Base-by-base conservation (phyloP, 2,113 vertebrate genomes). In the Rhinopomastus cyanomelas region DNA sequence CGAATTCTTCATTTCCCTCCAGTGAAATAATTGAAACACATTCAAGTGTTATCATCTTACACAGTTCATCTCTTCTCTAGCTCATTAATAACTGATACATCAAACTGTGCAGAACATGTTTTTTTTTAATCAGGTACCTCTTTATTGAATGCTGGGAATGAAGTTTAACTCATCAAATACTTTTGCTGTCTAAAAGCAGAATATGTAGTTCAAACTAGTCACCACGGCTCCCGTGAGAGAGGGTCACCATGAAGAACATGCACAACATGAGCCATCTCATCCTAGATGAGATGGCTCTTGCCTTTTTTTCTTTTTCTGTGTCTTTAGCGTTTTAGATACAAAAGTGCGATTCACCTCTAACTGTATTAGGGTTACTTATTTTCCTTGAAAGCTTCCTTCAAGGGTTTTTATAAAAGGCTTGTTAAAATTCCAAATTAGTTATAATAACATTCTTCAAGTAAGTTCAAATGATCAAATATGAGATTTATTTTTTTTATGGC, bases 351-450 rank as follows among this genome's bases (percentile, higher is more conserved):
- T 94, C 55, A 84, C 34, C 49, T 66, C 65, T 72, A 56, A 81
- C 39, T 29, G 18, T 85, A 69, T 77, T 78, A 92, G 11, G 68
- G 49, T 52, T 85, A 83, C 76, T 92, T 93, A 83, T 87, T 87
- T 92, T 88, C 61, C 80, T 88, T 87, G 66, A 93, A 88, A 81
- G 55, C 56, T 11, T 94, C 10, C n/a, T 94, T 91, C 83, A 88
- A 85, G 66, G 5, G 19, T 19, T 48, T 81, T 91, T 61, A 76
- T 86, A 86, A 90, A 92, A 34, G 16, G 46, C 66, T 72, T 81
- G 21, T 84, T 85, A 59, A 88, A 93, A 91, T 65, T 86, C 86
- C 55, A 94, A 44, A 87, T 90, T 91, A 92, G 60, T 85, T 87
- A 36, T 69, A 84, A 86, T 65, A 91, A 79, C 36, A 73, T 20